Percentiles rank a stretch among this genome's conserved stretches.
Conservation (phyloP, 2,888 invertebrate genomes). For the Rhamnusium bicolor region DNA sequence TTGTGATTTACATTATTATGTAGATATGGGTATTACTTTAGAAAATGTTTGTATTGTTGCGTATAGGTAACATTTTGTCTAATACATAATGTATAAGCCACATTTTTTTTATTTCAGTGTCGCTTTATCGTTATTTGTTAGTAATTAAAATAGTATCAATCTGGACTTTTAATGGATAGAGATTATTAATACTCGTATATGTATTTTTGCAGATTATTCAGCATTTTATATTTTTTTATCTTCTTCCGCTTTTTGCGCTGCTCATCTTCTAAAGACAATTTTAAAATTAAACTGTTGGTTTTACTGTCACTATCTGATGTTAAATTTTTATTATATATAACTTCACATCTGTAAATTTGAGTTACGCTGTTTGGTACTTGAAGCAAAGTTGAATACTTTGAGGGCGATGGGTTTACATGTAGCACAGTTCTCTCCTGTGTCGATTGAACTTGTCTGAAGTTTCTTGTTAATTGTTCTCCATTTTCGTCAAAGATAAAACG, state of each 20-base stretch:
- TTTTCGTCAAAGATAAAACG: conserved; percentile 72
- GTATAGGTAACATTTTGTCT: conserved; percentile 54
- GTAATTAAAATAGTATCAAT: too few relatives aligned
- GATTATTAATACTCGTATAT: not conserved
- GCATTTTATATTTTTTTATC: not conserved
- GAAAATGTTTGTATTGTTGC: conserved; percentile 88
- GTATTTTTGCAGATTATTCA: not conserved
- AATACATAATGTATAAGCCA: not conserved
- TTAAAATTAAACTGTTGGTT: not conserved
- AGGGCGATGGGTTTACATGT: conserved; percentile 74
- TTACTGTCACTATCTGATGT: not conserved
- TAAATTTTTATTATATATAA: conserved; percentile 27
- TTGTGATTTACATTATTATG: conserved; percentile 79
- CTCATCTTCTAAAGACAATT: not conserved
- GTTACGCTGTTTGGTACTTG: conserved; percentile 52
- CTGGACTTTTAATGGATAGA: too few relatives aligned
- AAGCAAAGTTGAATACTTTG: conserved; percentile 72
- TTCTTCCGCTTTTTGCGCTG: not conserved
- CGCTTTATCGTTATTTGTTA: too few relatives aligned
- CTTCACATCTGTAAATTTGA: conserved; percentile 35
- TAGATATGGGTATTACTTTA: conserved; percentile 77
- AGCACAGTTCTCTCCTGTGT: conserved; percentile 70
- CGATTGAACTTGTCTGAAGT: conserved; percentile 73
- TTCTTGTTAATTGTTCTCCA: conserved; percentile 71
- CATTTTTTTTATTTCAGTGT: not conserved